These are phyloP conservation scores for Conchocele bisecta DNA, from an alignment of 2,888 invertebrate genomes.

Conservation along the genomic window DNA sequence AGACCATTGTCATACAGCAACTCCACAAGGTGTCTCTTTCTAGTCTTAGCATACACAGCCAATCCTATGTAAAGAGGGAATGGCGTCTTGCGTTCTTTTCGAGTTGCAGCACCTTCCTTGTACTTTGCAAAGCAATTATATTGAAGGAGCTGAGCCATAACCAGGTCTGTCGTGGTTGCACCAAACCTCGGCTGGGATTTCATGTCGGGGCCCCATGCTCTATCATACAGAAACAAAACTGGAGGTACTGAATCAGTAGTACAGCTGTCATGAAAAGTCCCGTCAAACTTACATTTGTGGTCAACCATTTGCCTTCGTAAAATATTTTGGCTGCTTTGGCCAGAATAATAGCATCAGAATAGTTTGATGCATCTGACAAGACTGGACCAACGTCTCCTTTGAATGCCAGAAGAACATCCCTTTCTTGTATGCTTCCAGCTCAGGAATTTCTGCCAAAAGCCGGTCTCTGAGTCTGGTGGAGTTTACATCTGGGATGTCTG, in stretches of 20 bases:
- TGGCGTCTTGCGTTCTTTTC: conserved; percentile 13
- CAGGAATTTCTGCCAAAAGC: background rate
- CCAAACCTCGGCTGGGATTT: background rate
- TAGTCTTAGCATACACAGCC: background rate
- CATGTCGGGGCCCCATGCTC: conserved; percentile 7
- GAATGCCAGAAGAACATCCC: conserved; percentile 24
- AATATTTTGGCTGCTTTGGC: background rate
- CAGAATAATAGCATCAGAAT: background rate
- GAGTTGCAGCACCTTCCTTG: background rate
- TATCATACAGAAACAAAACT: background rate
- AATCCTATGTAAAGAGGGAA: conserved; percentile 20
- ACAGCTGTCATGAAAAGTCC: conserved; percentile 11
- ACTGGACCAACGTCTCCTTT: conserved; percentile 15
- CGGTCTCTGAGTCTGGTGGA: background rate
- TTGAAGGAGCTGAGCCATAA: background rate
- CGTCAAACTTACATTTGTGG: conserved; percentile 4
- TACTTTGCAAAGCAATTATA: background rate
- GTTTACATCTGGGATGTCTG: background rate
- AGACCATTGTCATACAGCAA: background rate
- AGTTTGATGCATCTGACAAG: background rate
- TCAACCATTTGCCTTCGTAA: conserved; percentile 6
- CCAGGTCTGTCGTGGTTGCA: background rate
- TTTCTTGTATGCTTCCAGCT: background rate
- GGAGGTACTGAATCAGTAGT: conserved; percentile 13
- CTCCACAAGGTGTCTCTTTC: conserved; percentile 20